Evolutionary conservation across 2,113 vertebrate genomes (phyloP).

Genomic region (Chitala chitala): DNA sequence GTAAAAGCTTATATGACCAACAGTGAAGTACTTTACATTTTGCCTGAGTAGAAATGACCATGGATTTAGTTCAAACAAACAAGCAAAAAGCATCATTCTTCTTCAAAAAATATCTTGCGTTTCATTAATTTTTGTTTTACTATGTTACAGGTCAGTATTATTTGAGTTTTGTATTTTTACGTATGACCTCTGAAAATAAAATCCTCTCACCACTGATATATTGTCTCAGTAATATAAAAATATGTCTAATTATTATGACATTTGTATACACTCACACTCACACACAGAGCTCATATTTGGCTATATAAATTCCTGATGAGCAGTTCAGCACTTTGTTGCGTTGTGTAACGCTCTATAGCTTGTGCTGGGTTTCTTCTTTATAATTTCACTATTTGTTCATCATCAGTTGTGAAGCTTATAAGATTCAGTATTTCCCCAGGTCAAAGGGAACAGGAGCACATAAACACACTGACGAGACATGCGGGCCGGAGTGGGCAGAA

Average conservation of each 20-base stretch:
- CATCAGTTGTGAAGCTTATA: neutral
- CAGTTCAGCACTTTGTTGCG: neutral
- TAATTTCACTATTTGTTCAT: no score
- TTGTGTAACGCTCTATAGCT: neutral
- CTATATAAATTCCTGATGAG: slow-evolving; percentile 18
- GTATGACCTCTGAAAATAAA: slow-evolving; percentile 21
- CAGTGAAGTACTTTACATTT: slow-evolving; percentile 6
- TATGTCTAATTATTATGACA: slow-evolving; percentile 1
- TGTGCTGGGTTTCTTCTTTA: slow-evolving; percentile 7
- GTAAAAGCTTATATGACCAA: neutral
- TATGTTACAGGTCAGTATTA: slow-evolving; percentile 13
- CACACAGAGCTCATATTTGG: slow-evolving; percentile 11
- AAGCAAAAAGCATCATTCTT: neutral
- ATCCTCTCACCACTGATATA: slow-evolving; percentile 8
- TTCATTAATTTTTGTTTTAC: slow-evolving; percentile 40
- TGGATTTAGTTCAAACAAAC: slow-evolving; percentile 17
- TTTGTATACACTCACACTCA: slow-evolving; percentile 1
- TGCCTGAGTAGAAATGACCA: slow-evolving; percentile 14
- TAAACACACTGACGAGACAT: neutral
- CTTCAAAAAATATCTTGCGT: slow-evolving; percentile 9
- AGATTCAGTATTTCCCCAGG: neutral
- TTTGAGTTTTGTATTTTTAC: slow-evolving; percentile 7
- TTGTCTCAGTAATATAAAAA: slow-evolving; percentile 19
- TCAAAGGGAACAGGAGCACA: neutral
- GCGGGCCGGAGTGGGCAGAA: neutral